phyloP scores from a whole-genome alignment of 2,888 invertebrate genomes.

The Lasioglossum zephyrum region DNA sequence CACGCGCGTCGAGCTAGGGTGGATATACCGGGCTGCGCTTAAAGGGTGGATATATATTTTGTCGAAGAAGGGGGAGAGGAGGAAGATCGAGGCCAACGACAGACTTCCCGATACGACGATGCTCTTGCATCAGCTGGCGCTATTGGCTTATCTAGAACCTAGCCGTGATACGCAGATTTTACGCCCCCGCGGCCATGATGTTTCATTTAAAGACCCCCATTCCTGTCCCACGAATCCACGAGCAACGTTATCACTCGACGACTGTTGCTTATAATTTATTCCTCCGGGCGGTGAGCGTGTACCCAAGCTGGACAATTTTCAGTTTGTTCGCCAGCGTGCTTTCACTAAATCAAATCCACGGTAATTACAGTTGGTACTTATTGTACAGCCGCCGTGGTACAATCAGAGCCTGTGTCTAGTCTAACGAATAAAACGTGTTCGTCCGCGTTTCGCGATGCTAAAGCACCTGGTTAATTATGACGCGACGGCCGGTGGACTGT shows the following conservation, averaged over 20 bases:
- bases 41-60: constrained; percentile 63
- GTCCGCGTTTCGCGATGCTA: not conserved
- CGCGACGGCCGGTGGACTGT: not conserved
- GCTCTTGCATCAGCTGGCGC: constrained; percentile 56
- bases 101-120: constrained; percentile 56
- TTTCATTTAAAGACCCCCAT: constrained; percentile 38
- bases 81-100: constrained; percentile 57
- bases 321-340: not conserved
- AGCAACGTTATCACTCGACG: constrained; percentile 33
- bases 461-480: not conserved
- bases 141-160: constrained; percentile 65
- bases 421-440: not conserved
- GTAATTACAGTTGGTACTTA: not conserved
- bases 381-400: not conserved
- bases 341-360: not conserved
- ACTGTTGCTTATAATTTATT: constrained; percentile 37
- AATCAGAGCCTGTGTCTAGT: not conserved
- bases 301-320: not conserved
- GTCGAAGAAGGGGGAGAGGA: constrained; percentile 6
- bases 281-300: not conserved
- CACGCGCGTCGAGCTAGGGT: constrained; percentile 66
- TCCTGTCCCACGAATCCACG: not conserved
- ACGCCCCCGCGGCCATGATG: constrained; percentile 27
- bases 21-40: constrained; percentile 59
- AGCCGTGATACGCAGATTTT: constrained; percentile 26